phyloP scores from a whole-genome alignment of 2,888 invertebrate species.

The Tridacna gigas region DNA sequence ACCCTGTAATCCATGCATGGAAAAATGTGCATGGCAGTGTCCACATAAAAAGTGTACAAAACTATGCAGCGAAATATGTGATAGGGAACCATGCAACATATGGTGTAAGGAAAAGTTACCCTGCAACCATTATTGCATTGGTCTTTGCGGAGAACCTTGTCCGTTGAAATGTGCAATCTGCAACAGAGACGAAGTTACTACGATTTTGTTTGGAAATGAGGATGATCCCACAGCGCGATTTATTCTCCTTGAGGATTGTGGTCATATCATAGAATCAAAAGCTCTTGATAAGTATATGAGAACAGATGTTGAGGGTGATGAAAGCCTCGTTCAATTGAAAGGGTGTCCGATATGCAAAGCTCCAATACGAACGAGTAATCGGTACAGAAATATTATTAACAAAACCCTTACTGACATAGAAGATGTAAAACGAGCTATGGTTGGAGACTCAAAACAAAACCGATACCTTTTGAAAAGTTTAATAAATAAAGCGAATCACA shows the following conservation, averaged over 20 bases:
- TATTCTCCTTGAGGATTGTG: slow-evolving; percentile 79
- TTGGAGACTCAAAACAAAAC: background rate
- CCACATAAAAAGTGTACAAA: slow-evolving; percentile 76
- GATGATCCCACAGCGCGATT: slow-evolving; percentile 84
- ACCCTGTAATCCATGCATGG: slow-evolving; percentile 79
- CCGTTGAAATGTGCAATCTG: slow-evolving; percentile 88
- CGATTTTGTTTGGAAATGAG: slow-evolving; percentile 36
- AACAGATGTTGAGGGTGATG: slow-evolving; percentile 10
- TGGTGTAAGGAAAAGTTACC: slow-evolving; percentile 80
- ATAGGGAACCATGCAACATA: slow-evolving; percentile 80
- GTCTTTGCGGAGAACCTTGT: slow-evolving; percentile 91
- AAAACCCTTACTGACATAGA: slow-evolving; percentile 83
- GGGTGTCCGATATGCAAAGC: slow-evolving; percentile 88
- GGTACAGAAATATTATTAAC: slow-evolving; percentile 87
- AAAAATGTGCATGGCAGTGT: slow-evolving; percentile 82
- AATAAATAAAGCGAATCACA: too few relatives aligned
- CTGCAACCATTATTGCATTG: slow-evolving; percentile 87
- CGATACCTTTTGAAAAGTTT: too few relatives aligned
- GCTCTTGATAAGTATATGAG: slow-evolving; percentile 77
- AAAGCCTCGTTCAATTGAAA: slow-evolving; percentile 70
- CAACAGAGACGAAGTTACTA: slow-evolving; percentile 76
- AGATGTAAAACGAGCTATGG: slow-evolving; percentile 72
- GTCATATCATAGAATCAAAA: slow-evolving; percentile 82
- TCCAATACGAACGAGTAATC: slow-evolving; percentile 87
- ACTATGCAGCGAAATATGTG: slow-evolving; percentile 83